Base-by-base conservation (phyloP, 1,140 invertebrate species). In the Drosophila burlai region DNA sequence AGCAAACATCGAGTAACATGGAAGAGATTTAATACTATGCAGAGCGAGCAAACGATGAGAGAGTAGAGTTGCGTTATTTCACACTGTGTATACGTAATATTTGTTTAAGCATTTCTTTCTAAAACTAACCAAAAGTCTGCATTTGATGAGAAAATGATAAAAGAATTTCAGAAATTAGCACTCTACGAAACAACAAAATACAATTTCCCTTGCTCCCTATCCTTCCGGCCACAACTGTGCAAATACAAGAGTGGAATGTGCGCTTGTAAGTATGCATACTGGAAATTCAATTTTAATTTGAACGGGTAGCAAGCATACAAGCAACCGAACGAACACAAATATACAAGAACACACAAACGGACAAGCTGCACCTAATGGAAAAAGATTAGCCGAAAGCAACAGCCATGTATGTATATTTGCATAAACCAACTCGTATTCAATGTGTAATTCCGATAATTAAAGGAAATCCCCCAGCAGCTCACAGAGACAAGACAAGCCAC, bases 201-300 rank as follows among this genome's bases (percentile, higher is more conserved):
- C 1, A 16, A 10, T 34, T 45, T 26, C 16, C 18, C 26, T 8
- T 58, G 8, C 24, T 5, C 15, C 10, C 36, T 63, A 63, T 63
- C 36, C 13, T n/a, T n/a, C 11, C 54, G 29, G 18, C 24, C 49
- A 11, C 49, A 57, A 42, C 49, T 71, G 67, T 68, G 15, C 10
- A 31, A 36, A 68, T 68, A 21, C 31, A 21, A 34, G 64, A 24
- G 24, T 18, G 47, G 11, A 47, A 36, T 40, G 64, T 71, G 42
- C 54, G 64, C 64, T 38, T 67, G 38, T 60, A 49, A 38, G 64
- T 52, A 50, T 66, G 73, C 43, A 38, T 55, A 13, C 58, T 69
- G 74, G 43, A 78, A 78, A 78, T 69, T 78, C 75, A 78, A 78
- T 78, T 78, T 78, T 71, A 78, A 78, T 78, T 78, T 78, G 62